Evolutionary conservation across 2,797 vertebrate genomes (phyloP), one percentile per base, ranked within the genome.

Genomic region (Microtus californicus): DNA sequence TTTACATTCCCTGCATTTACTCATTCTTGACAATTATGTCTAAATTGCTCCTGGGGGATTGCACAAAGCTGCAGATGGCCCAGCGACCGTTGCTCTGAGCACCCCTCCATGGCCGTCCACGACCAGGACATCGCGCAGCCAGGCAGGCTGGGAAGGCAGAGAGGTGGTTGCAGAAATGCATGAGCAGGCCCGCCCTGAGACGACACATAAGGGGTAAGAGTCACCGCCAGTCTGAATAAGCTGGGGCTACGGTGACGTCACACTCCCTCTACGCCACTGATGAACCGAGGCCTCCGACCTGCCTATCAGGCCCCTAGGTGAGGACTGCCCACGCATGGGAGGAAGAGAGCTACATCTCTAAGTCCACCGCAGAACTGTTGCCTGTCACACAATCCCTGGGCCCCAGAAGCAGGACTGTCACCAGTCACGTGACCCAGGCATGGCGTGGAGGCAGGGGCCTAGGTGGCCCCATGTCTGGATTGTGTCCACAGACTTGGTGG

Each of bases 111-210:
- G 56, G 25, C 45, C 73, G 74, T 51, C 81, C 3, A 19, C 14
- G 2, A 1, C 76, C 69, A 37, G 48, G 23, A 15, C 12, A 17
- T 1, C 6, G 3, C 0, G 34, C 29, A 5, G 10, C 56, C 34
- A 37, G 25, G 19, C 69, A 81, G 40, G 67, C 67, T 31, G 48
- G 65, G 31, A 74, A 59, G 37, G 29, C 3, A 40, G 5, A 56
- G 65, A 31, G 15, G 13, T 21, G 37, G 31, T 54, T 54, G 14
- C 51, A 15, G 51, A 71, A 81, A 43, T 69, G 14, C 51, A 63
- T 11, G 23, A 31, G 3, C 23, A 40, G 45, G 14, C 65, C 65
- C 29, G 48, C 23, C 34, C 45, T 17, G 83, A 87, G 21, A 19
- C 11, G 34, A 51, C 45, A 27, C 37, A 29, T 43, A 23, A 88